A percentile compares a stretch with the other conserved stretches of the same genome.
Conservation (phyloP, 2,113 vertebrate species). For the Centrocercus urophasianus region DNA sequence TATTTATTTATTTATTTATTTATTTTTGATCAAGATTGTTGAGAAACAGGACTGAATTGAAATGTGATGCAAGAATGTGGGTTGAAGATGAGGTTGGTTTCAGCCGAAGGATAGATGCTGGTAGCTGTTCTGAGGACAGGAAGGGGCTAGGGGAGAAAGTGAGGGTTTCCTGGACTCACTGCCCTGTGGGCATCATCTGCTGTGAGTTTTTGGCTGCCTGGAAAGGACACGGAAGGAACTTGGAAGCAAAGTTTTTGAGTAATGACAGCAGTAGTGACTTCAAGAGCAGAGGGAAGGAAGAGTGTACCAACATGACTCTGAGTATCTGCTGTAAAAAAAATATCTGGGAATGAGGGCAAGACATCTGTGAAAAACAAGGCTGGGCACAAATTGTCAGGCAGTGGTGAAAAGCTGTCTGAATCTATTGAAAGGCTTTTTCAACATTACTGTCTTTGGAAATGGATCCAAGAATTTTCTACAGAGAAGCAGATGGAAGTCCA, state of each 20-base stretch:
- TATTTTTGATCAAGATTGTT: not conserved
- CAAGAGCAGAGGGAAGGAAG: not conserved
- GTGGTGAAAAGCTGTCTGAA: not conserved
- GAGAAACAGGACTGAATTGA: not conserved
- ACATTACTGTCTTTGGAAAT: not conserved
- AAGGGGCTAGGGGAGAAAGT: rapidly evolving
- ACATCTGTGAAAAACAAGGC: not conserved
- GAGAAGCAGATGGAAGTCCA: not conserved
- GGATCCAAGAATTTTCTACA: not conserved
- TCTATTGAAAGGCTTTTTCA: not conserved
- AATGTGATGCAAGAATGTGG: not conserved
- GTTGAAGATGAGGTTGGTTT: not conserved
- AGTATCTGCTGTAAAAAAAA: not conserved
- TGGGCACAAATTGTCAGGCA: not conserved
- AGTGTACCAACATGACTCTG: not conserved
- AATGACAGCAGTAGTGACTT: not conserved
- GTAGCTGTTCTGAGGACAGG: not conserved
- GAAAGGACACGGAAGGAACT: not conserved
- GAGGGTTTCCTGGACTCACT: no score
- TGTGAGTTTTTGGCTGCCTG: not conserved
- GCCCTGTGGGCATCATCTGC: not conserved
- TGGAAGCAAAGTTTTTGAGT: not conserved
- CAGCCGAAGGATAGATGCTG: not conserved
- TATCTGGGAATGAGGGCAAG: not conserved
- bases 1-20: no score